Conservation (phyloP, 2,113 vertebrate genomes). For the human (Homo sapiens) region DNA sequence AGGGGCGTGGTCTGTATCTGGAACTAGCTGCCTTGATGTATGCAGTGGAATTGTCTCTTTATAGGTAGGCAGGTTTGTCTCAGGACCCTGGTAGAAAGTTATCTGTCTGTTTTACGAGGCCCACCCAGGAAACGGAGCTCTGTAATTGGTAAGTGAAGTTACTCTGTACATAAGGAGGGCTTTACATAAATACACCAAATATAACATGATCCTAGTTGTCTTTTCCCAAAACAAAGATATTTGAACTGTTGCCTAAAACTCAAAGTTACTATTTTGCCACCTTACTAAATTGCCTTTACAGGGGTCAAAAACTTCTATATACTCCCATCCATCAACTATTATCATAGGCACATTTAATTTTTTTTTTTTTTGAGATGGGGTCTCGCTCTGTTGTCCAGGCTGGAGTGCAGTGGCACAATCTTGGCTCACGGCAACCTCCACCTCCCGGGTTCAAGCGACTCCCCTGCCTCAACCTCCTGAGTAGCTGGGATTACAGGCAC, state of each 20-base stretch:
- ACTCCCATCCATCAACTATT: background rate
- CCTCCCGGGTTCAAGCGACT: too few relatives aligned
- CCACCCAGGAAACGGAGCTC: fast-evolving
- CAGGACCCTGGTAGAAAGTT: background rate
- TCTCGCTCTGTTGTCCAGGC: too few relatives aligned
- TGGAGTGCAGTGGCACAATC: too few relatives aligned
- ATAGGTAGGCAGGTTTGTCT: background rate
- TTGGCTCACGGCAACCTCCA: too few relatives aligned
- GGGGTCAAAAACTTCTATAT: background rate
- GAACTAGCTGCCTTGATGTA: background rate
- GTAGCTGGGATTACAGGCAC: too few relatives aligned
- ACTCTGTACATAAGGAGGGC: background rate
- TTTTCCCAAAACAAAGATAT: background rate
- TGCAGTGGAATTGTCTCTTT: background rate
- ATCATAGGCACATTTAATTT: background rate
- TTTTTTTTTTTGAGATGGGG: too few relatives aligned
- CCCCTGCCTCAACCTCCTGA: too few relatives aligned
- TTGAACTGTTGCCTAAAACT: background rate
- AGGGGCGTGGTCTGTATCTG: background rate
- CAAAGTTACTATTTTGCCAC: background rate
- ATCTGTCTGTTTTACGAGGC: background rate
- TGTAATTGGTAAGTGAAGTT: background rate
- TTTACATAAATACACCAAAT: background rate
- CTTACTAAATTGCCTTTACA: background rate
- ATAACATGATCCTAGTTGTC: background rate